A percentile compares a stretch with the other conserved stretches of the same genome.
Conservation (phyloP, 2,888 invertebrate genomes). For the Lamellibrachia columna region DNA sequence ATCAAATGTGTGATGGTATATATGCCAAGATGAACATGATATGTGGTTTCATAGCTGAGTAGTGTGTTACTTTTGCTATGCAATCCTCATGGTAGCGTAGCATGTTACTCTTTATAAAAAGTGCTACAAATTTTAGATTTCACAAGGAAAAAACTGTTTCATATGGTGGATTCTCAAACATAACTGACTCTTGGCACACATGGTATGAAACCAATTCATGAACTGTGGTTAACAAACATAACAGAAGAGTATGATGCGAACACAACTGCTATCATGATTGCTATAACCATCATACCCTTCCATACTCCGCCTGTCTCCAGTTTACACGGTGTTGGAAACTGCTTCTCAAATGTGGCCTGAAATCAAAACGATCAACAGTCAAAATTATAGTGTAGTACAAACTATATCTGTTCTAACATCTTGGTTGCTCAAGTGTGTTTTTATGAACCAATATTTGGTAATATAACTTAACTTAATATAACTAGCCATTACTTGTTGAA, state of each 20-base stretch:
- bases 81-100: neutral
- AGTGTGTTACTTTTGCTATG: neutral
- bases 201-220: neutral
- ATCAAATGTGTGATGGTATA: neutral
- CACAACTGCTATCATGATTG: conserved; percentile 38
- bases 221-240: conserved; percentile 32
- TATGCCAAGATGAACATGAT: neutral
- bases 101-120: neutral
- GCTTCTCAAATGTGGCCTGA: conserved; percentile 40
- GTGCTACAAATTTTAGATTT: neutral
- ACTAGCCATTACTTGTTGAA: no score
- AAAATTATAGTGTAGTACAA: neutral
- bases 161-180: neutral
- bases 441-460: neutral
- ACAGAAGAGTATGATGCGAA: conserved; percentile 41
- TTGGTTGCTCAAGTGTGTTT: neutral
- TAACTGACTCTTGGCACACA: neutral
- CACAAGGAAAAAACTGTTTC: neutral
- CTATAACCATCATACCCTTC: conserved; percentile 41
- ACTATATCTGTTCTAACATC: neutral
- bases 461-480: no score
- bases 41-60: neutral
- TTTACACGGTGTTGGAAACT: conserved; percentile 40
- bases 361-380: conserved; percentile 20
- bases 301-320: conserved; percentile 38